A percentile compares a stretch with the other conserved stretches of the same genome.
These are phyloP conservation scores for Saturnia pavonia DNA, from an alignment of 2,888 invertebrate genomes.

Conservation along the genomic window DNA sequence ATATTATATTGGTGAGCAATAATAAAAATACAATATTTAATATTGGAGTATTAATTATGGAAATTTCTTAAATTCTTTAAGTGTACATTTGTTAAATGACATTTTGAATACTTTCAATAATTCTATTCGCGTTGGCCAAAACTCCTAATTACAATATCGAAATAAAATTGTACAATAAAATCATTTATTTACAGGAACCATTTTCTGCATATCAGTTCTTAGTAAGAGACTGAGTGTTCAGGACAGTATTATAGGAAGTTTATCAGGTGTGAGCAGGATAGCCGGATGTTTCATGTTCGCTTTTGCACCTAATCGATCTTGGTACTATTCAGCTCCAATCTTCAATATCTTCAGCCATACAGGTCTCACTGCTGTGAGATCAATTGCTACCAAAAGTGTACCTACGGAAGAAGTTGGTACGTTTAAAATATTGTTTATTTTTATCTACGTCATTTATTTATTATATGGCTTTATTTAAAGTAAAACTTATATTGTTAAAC, in stretches of 20 bases:
- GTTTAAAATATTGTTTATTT: slow-evolving; percentile 22
- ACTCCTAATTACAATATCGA: background rate
- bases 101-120: too few relatives aligned
- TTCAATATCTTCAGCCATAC: slow-evolving; percentile 80
- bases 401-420: slow-evolving; percentile 80
- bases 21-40: too few relatives aligned
- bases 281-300: slow-evolving; percentile 77
- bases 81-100: too few relatives aligned
- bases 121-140: too few relatives aligned
- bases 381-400: slow-evolving; percentile 81
- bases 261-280: slow-evolving; percentile 79
- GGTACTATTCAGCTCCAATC: slow-evolving; percentile 76
- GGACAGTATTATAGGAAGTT: slow-evolving; percentile 72
- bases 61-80: too few relatives aligned
- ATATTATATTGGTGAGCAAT: too few relatives aligned
- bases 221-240: slow-evolving; percentile 68
- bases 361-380: slow-evolving; percentile 80
- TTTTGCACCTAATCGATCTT: slow-evolving; percentile 67
- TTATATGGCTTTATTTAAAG: background rate
- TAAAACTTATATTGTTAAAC: background rate
- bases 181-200: slow-evolving; percentile 57
- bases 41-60: too few relatives aligned
- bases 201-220: slow-evolving; percentile 73
- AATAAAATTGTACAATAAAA: too few relatives aligned
- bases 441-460: background rate